Evolutionary conservation across 2,797 vertebrate genomes (phyloP).

Genomic region (Mallotus villosus): DNA sequence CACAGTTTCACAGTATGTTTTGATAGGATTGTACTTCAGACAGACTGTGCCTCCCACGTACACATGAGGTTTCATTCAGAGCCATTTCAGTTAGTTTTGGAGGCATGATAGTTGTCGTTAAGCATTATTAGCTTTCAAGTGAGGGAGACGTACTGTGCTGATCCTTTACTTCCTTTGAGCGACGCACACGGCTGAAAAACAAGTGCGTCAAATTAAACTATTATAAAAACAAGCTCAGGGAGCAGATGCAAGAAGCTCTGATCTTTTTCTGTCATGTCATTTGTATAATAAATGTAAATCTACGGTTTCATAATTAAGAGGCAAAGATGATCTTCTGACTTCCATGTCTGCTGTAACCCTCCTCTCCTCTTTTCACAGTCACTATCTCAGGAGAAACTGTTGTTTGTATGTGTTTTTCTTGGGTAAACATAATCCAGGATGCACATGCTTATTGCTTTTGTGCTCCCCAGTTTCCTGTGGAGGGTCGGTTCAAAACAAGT

Average conservation of each 20-base stretch:
- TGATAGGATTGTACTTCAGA: conserved; percentile 16
- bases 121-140: conserved; percentile 1
- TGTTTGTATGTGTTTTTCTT: conserved; percentile 2
- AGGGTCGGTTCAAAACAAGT: background rate
- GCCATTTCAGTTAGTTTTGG: conserved; percentile 8
- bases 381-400: conserved; percentile 1
- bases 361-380: background rate
- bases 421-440: conserved; percentile 30
- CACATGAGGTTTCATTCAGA: background rate
- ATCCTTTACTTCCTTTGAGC: conserved; percentile 29
- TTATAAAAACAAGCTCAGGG: conserved; percentile 1
- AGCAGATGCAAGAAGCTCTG: background rate
- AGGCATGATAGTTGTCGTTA: background rate
- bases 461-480: conserved; percentile 27
- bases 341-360: too few species aligned
- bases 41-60: background rate
- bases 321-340: background rate
- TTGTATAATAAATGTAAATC: background rate
- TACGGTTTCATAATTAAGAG: background rate
- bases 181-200: conserved; percentile 30
- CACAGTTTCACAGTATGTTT: conserved; percentile 8
- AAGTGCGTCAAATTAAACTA: conserved; percentile 25
- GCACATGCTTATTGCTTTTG: conserved; percentile 26
- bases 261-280: background rate
- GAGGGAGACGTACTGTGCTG: conserved; percentile 21